phyloP scores from a whole-genome alignment of 2,797 vertebrate genomes.

The Microchirus variegatus region DNA sequence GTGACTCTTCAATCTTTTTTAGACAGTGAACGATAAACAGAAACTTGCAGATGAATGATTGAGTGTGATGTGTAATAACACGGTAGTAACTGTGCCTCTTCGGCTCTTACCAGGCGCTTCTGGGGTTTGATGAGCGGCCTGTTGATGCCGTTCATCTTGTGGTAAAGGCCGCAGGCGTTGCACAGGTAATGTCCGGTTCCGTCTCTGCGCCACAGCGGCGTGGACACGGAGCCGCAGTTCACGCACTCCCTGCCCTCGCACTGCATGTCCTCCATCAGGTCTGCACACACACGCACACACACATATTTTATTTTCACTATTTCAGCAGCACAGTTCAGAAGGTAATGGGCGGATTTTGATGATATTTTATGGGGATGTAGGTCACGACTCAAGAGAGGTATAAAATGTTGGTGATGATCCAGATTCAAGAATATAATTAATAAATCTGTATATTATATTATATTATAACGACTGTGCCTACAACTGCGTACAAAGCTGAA shows the following conservation, averaged over 20 bases:
- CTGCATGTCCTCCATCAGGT: slow-evolving; percentile 89
- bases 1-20: neutral
- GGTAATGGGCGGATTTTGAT: no score
- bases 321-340: no score
- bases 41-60: no score
- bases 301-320: no score
- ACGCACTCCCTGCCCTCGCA: slow-evolving; percentile 94
- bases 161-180: slow-evolving; percentile 98
- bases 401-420: no score
- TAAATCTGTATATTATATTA: neutral
- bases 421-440: no score
- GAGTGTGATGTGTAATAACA: no score
- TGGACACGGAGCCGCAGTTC: slow-evolving; percentile 97
- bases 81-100: no score
- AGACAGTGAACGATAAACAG: neutral
- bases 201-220: slow-evolving; percentile 95
- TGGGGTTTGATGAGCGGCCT: slow-evolving; percentile 94
- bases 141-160: slow-evolving; percentile 99
- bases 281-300: slow-evolving; percentile 49
- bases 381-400: no score
- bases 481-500: no score
- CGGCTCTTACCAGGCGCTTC: slow-evolving; percentile 90
- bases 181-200: slow-evolving; percentile 98
- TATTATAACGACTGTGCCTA: neutral
- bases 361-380: no score